These are phyloP conservation scores for Cuniculus paca DNA, from an alignment of 2,797 vertebrate genomes.

Conservation along the genomic window DNA sequence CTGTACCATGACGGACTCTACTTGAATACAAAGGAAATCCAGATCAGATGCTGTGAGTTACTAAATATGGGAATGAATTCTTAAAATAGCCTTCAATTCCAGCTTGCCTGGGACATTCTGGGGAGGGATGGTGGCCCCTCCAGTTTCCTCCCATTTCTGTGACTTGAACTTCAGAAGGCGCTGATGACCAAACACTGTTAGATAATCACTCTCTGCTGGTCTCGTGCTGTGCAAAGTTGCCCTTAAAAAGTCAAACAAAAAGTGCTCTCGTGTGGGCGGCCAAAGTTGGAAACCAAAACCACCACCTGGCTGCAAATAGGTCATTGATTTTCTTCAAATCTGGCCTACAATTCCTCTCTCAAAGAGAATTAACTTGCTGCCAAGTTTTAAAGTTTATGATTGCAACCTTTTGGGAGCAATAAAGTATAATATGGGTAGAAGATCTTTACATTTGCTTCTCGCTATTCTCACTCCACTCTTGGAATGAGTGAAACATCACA, in stretches of 20 bases:
- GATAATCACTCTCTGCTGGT: background rate
- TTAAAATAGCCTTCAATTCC: conserved; percentile 53
- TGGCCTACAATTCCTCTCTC: conserved; percentile 28
- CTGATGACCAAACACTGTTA: background rate
- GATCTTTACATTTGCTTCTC: background rate
- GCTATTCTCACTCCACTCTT: background rate
- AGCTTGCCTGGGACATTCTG: background rate
- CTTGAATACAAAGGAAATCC: conserved; percentile 53
- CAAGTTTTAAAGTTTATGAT: conserved; percentile 11
- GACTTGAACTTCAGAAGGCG: conserved; percentile 24
- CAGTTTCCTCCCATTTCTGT: background rate
- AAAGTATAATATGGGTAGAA: background rate
- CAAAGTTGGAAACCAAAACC: conserved; percentile 25
- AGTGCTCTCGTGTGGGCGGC: background rate
- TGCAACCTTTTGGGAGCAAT: background rate
- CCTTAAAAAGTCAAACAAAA: conserved; percentile 58
- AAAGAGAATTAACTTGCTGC: conserved; percentile 6
- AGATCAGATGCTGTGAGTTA: conserved; percentile 33
- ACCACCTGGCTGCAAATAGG: conserved; percentile 27
- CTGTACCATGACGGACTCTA: background rate
- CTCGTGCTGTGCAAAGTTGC: background rate
- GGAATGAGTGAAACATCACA: conserved; percentile 28
- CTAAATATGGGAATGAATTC: conserved; percentile 10
- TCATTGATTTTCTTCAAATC: conserved; percentile 67
- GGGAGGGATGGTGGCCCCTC: background rate